phyloP scores from a whole-genome alignment of 1,140 invertebrate genomes.

The Limonius californicus region DNA sequence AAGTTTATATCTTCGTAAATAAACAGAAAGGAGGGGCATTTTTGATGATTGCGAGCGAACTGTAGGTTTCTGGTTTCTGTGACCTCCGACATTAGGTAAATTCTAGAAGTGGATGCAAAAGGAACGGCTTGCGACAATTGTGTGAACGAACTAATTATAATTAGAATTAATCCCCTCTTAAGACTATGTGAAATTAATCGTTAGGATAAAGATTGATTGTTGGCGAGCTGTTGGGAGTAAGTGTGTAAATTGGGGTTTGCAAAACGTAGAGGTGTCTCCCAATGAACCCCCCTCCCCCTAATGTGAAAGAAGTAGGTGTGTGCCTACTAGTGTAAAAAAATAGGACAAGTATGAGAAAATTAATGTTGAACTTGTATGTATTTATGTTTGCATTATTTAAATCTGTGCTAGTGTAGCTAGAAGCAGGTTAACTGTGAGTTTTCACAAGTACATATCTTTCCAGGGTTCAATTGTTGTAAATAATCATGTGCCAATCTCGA shows the following conservation, averaged over 20 bases:
- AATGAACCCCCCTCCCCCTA: background rate
- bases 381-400: conserved; percentile 37
- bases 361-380: conserved; percentile 39
- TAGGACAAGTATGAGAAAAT: conserved; percentile 26
- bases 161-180: too few species aligned
- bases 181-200: too few species aligned
- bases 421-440: conserved; percentile 31
- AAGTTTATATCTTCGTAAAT: too few species aligned
- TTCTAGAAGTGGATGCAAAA: background rate
- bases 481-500: conserved; percentile 45
- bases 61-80: too few species aligned
- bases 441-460: conserved; percentile 46
- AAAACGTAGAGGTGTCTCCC: background rate
- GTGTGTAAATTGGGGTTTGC: background rate
- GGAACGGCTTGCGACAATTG: background rate
- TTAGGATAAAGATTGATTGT: too few species aligned
- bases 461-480: conserved; percentile 47
- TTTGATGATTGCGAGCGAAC: too few species aligned
- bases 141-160: background rate
- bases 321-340: conserved; percentile 8
- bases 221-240: too few species aligned
- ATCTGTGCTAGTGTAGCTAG: conserved; percentile 18
- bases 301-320: conserved; percentile 3
- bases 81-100: too few species aligned
- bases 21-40: too few species aligned